phyloP scores from a whole-genome alignment of 2,888 invertebrate genomes.

The Eledona agricola region DNA sequence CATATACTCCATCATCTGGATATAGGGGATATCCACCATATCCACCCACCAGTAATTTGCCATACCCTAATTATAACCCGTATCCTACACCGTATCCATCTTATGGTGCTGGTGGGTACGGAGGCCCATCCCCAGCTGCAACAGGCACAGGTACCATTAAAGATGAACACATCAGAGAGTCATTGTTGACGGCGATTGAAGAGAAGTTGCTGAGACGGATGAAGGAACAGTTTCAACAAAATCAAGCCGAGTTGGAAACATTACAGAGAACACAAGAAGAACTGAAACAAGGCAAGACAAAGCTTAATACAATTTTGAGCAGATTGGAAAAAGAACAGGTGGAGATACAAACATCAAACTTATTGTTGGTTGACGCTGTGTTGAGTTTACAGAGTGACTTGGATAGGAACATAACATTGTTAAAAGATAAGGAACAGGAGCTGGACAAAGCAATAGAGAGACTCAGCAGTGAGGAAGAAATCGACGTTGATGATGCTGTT shows the following conservation, averaged over 20 bases:
- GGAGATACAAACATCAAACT: slow-evolving; percentile 24
- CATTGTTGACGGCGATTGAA: slow-evolving; percentile 92
- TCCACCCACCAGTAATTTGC: slow-evolving; percentile 41
- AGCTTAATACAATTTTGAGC: slow-evolving; percentile 80
- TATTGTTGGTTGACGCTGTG: slow-evolving; percentile 9
- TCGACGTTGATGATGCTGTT: slow-evolving; percentile 96
- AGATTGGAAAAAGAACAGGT: slow-evolving; percentile 79
- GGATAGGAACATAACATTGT: slow-evolving; percentile 81
- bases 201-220: slow-evolving; percentile 90
- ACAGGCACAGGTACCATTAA: slow-evolving; percentile 82
- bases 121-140: slow-evolving; percentile 56
- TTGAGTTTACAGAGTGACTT: slow-evolving; percentile 71
- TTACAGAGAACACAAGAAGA: slow-evolving; percentile 87
- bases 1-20: slow-evolving; percentile 37
- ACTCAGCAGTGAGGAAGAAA: slow-evolving; percentile 79
- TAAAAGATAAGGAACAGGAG: slow-evolving; percentile 89
- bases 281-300: slow-evolving; percentile 82
- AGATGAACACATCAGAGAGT: slow-evolving; percentile 94
- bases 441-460: slow-evolving; percentile 81
- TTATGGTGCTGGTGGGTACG: slow-evolving; percentile 38
- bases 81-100: slow-evolving; percentile 49
- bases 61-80: slow-evolving; percentile 40
- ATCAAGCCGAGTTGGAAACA: slow-evolving; percentile 91
- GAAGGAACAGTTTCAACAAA: slow-evolving; percentile 88
- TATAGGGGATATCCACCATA: slow-evolving; percentile 38